Conservation (phyloP, 2,797 vertebrate genomes). For the Chloroceryle amazona region DNA sequence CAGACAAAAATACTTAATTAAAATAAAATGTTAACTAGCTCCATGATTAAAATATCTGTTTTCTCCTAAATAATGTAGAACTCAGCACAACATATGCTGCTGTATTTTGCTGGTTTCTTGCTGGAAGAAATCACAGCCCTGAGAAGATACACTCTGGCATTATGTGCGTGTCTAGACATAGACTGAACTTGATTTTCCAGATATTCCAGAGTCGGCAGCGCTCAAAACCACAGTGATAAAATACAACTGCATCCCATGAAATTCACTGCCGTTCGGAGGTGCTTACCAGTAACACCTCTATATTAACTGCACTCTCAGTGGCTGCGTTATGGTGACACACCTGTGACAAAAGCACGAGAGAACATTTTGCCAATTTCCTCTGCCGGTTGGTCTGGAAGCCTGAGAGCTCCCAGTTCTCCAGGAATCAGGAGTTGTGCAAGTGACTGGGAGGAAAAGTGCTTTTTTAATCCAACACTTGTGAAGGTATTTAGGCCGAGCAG, state of each 20-base stretch:
- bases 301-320: not conserved
- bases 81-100: not conserved
- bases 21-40: not conserved
- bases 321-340: not conserved
- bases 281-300: not conserved
- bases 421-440: not conserved
- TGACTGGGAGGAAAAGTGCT: rapidly evolving
- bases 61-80: not conserved
- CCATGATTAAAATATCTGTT: not conserved
- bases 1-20: not conserved
- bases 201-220: not conserved
- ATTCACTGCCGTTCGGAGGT: not conserved
- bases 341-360: not conserved
- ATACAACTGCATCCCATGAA: not conserved
- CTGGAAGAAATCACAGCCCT: not conserved
- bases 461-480: not conserved
- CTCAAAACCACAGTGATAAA: not conserved
- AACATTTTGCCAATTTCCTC: not conserved
- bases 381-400: not conserved
- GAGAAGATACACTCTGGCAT: not conserved
- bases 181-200: not conserved
- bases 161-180: not conserved
- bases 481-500: not conserved
- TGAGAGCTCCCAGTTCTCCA: not conserved
- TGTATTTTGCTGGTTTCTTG: not conserved